These are phyloP conservation scores for Ostrea denselamellosa DNA, from an alignment of 1,140 invertebrate species.

Conservation along the genomic window DNA sequence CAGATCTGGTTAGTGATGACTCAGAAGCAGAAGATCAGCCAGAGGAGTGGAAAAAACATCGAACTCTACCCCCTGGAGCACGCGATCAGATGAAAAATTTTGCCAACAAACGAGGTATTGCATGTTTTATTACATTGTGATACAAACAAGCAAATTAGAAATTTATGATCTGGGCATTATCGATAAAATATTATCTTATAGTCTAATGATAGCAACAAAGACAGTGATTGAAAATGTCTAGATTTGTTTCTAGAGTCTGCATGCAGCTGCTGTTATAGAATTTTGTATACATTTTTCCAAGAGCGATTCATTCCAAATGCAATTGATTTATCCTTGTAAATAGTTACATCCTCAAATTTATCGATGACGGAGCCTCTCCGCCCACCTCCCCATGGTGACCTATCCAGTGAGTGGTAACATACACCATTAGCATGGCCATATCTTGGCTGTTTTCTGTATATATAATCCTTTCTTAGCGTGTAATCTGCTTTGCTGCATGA, in stretches of 20 bases:
- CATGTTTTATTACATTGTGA: not conserved
- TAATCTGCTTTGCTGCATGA: conserved; percentile 24
- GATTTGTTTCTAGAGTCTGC: not conserved
- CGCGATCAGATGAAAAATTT: conserved; percentile 51
- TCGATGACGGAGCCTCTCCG: not conserved
- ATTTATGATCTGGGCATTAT: not conserved
- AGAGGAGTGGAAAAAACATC: conserved; percentile 63
- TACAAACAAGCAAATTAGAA: not conserved
- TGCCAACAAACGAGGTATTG: conserved; percentile 58
- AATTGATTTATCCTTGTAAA: conserved; percentile 20
- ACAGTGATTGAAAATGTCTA: not conserved
- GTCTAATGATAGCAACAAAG: not conserved
- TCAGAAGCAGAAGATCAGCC: conserved; percentile 65
- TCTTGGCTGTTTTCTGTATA: not conserved
- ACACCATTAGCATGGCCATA: not conserved
- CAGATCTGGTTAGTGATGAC: conserved; percentile 62
- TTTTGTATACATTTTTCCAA: not conserved
- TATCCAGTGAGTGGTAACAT: not conserved
- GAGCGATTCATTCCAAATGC: not conserved
- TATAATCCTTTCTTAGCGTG: conserved; percentile 12
- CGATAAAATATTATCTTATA: not conserved
- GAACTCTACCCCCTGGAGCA: conserved; percentile 40
- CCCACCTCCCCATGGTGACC: not conserved
- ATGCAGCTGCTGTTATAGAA: not conserved
- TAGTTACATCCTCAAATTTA: not conserved